Percentiles rank a stretch among this genome's conserved stretches.
These are phyloP conservation scores for Phalanger gymnotis DNA, from an alignment of 2,797 vertebrate species.

Conservation along the genomic window DNA sequence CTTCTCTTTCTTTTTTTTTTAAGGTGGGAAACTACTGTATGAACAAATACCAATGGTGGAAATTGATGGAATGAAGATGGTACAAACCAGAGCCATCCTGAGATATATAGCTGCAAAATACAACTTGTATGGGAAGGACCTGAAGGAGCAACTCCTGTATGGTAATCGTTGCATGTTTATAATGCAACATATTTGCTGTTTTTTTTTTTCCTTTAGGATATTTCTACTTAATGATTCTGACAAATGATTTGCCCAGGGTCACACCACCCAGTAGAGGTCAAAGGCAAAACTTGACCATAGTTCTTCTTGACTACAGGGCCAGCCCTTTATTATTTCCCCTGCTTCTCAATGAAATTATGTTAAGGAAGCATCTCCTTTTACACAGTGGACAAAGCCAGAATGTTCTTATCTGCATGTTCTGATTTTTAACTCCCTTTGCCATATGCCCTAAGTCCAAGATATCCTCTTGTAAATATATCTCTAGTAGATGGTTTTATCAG, in stretches of 20 bases:
- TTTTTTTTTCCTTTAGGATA: background rate
- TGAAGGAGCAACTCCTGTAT: constrained; percentile 90
- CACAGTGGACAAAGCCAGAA: background rate
- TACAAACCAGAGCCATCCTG: constrained; percentile 90
- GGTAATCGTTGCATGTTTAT: background rate
- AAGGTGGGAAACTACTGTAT: constrained; percentile 91
- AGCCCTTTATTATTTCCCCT: background rate
- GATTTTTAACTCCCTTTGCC: background rate
- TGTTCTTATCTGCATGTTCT: background rate
- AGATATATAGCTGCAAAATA: constrained; percentile 91
- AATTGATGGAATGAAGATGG: constrained; percentile 90
- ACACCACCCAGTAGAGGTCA: background rate
- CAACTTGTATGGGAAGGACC: constrained; percentile 90
- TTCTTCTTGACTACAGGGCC: background rate
- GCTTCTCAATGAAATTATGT: background rate
- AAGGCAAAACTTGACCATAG: background rate
- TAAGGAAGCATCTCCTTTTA: background rate
- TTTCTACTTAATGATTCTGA: background rate
- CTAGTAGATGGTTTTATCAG: background rate
- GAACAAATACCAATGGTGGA: constrained; percentile 94
- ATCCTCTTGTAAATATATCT: background rate
- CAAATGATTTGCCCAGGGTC: background rate
- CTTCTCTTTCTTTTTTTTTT: background rate
- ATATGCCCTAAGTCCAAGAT: background rate
- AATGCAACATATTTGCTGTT: background rate